A percentile compares a stretch with the other conserved stretches of the same genome.
Conservation (phyloP, 2,888 invertebrate genomes). For the Sipha maydis region DNA sequence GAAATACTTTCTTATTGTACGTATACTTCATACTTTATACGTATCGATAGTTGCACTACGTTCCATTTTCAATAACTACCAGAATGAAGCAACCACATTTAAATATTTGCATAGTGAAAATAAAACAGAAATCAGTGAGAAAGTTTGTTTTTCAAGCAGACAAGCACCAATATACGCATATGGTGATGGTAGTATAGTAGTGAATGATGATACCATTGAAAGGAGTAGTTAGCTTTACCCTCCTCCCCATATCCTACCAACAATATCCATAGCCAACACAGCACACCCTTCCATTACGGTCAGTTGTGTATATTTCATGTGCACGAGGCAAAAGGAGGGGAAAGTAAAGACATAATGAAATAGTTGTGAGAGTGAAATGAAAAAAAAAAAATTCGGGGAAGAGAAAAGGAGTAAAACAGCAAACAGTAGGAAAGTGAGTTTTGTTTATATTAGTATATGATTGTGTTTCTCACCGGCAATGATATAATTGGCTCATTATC, state of each 20-base stretch:
- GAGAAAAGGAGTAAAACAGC: not conserved
- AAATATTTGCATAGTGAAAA: not conserved
- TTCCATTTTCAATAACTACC: too few relatives aligned
- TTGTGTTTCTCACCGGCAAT: conserved; percentile 46
- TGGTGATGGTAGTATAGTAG: not conserved
- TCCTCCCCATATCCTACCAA: too few relatives aligned
- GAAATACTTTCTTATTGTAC: not conserved
- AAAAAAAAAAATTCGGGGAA: not conserved
- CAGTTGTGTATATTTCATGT: not conserved
- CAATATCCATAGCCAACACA: too few relatives aligned
- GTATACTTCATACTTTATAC: not conserved
- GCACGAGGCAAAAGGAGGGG: not conserved
- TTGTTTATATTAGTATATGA: conserved; percentile 41
- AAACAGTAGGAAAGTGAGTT: not conserved
- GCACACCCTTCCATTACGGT: not conserved
- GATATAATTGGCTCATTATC: conserved; percentile 60
- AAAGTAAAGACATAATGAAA: not conserved
- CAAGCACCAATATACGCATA: not conserved
- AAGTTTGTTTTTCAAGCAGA: conserved; percentile 44
- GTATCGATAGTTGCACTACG: not conserved
- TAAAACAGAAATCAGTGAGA: conserved; percentile 5
- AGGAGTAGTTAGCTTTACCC: not conserved
- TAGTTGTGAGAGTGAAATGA: not conserved
- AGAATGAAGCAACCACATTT: not conserved
- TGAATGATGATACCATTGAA: not conserved